Conservation (phyloP, 2,797 vertebrate species). For the Halcyon smyrnensis region DNA sequence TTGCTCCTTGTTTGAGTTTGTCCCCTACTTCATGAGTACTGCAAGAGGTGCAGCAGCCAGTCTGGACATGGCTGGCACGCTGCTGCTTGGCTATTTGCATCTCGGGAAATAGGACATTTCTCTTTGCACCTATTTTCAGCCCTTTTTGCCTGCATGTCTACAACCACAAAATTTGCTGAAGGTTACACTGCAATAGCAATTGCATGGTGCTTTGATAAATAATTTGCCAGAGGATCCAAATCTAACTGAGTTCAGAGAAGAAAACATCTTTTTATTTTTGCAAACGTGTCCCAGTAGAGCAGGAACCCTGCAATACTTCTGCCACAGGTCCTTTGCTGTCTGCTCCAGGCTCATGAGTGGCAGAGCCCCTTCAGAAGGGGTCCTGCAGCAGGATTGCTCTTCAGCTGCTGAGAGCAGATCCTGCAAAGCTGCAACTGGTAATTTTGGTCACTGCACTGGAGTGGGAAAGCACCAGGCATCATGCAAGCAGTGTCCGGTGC, state of each 20-base stretch:
- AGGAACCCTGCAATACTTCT: not conserved
- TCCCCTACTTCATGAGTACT: not conserved
- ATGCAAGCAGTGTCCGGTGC: not conserved
- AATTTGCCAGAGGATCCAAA: not conserved
- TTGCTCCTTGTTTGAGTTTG: not conserved
- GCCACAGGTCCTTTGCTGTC: not conserved
- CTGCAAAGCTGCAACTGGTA: not conserved
- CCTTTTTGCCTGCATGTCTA: not conserved
- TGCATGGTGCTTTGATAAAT: rapidly evolving
- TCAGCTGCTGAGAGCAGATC: not conserved
- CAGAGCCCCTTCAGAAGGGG: not conserved
- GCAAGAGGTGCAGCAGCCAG: not conserved
- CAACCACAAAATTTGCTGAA: not conserved
- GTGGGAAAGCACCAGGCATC: not conserved
- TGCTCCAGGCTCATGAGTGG: not conserved
- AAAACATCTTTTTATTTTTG: not conserved
- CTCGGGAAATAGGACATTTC: not conserved
- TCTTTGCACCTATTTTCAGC: not conserved
- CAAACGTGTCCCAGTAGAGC: rapidly evolving
- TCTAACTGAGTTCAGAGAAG: not conserved
- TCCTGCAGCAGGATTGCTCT: not conserved
- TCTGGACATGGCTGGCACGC: not conserved
- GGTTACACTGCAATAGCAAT: not conserved
- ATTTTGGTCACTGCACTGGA: not conserved
- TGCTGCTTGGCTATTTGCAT: not conserved